phyloP scores from a whole-genome alignment of 2,888 invertebrate genomes.

The Rhaphigaster nebulosa region DNA sequence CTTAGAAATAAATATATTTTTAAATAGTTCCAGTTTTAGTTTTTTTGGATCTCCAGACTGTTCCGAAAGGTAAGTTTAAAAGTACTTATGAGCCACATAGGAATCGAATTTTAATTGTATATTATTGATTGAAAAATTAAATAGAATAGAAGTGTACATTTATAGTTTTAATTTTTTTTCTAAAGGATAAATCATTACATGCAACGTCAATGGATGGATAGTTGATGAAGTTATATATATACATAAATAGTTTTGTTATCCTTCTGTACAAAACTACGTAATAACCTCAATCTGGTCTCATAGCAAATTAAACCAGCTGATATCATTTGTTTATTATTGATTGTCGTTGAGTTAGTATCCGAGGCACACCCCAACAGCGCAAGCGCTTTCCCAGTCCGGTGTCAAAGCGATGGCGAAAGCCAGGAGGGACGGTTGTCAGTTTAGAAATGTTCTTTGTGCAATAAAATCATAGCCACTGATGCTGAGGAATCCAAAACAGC shows the following conservation, averaged over 20 bases:
- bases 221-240: too few species aligned
- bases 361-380: constrained; percentile 28
- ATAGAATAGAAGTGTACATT: too few species aligned
- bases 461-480: neutral
- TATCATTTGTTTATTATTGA: constrained; percentile 47
- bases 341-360: constrained; percentile 23
- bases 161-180: too few species aligned
- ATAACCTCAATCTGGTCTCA: neutral
- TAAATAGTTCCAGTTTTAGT: neutral
- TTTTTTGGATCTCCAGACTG: neutral
- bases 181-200: too few species aligned
- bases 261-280: neutral
- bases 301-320: constrained; percentile 15
- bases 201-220: neutral
- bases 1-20: neutral
- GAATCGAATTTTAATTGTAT: neutral
- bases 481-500: neutral
- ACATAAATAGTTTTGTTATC: neutral
- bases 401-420: constrained; percentile 21
- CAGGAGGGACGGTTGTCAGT: neutral
- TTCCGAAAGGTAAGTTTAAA: neutral
- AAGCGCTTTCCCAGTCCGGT: neutral
- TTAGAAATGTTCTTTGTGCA: neutral
- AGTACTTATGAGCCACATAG: neutral
- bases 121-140: neutral